Conservation (phyloP, 2,113 vertebrate species). For the Cisticola juncidis region DNA sequence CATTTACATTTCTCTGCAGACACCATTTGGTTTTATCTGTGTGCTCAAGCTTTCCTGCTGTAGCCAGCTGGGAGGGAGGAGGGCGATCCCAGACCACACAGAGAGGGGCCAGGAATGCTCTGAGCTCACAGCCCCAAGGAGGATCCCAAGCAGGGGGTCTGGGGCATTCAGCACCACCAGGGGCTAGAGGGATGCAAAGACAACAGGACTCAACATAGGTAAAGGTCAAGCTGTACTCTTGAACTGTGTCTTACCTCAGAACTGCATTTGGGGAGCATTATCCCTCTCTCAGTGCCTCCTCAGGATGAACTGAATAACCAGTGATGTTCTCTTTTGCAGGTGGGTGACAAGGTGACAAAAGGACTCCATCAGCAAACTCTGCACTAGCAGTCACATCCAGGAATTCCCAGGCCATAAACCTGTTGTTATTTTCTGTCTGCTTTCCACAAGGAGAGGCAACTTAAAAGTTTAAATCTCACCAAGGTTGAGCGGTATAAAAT, state of each 20-base stretch:
- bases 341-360: background rate
- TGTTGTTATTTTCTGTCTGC: background rate
- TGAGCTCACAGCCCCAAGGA: background rate
- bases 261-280: background rate
- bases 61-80: background rate
- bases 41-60: background rate
- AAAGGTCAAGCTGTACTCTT: background rate
- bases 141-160: rapidly evolving
- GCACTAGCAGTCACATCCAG: background rate
- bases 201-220: rapidly evolving
- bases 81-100: background rate
- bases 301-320: background rate
- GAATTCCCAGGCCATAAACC: background rate
- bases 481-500: background rate
- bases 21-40: background rate
- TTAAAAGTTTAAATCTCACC: background rate
- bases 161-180: background rate
- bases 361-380: background rate
- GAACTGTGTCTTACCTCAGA: background rate
- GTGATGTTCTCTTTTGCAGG: background rate
- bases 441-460: background rate
- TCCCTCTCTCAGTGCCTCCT: background rate
- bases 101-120: background rate
- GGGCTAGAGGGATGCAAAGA: background rate
- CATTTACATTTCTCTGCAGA: background rate